Conservation (phyloP, 2,888 invertebrate species). For the Ennomos quercinarius region DNA sequence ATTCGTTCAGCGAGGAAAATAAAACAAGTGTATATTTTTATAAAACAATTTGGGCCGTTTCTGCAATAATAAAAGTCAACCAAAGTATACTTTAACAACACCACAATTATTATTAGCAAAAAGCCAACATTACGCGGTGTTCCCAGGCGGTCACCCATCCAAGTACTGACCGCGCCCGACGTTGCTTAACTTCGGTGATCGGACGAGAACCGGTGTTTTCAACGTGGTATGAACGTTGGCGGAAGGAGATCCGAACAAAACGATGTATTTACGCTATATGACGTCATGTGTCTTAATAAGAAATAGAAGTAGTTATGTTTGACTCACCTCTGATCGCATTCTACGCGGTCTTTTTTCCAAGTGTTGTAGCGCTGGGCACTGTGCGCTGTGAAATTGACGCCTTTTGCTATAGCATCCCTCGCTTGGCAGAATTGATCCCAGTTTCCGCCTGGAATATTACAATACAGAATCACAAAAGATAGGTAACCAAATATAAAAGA, state of each 20-base stretch:
- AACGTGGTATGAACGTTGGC: conserved; percentile 69
- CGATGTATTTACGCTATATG: too few species aligned
- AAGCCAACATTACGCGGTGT: conserved; percentile 53
- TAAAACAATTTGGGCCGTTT: too few species aligned
- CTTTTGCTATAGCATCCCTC: conserved; percentile 66
- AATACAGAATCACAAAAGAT: background rate
- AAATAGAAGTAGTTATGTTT: background rate
- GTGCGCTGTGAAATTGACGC: conserved; percentile 54
- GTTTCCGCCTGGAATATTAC: conserved; percentile 55
- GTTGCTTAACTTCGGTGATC: conserved; percentile 83
- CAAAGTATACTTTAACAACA: too few species aligned
- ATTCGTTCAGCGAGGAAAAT: too few species aligned
- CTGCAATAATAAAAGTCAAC: too few species aligned
- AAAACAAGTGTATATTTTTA: too few species aligned
- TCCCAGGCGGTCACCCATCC: conserved; percentile 80
- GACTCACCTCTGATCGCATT: conserved; percentile 54
- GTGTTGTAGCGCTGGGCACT: conserved; percentile 50
- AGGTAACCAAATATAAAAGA: too few species aligned
- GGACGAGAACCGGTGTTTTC: conserved; percentile 77
- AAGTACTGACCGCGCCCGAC: conserved; percentile 82
- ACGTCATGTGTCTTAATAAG: too few species aligned
- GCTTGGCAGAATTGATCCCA: conserved; percentile 75
- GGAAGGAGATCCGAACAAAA: conserved; percentile 11
- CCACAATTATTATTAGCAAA: too few species aligned
- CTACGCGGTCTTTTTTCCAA: conserved; percentile 48